Evolutionary conservation across 2,888 invertebrate species (phyloP).

Genomic region (Rhamnusium bicolor): DNA sequence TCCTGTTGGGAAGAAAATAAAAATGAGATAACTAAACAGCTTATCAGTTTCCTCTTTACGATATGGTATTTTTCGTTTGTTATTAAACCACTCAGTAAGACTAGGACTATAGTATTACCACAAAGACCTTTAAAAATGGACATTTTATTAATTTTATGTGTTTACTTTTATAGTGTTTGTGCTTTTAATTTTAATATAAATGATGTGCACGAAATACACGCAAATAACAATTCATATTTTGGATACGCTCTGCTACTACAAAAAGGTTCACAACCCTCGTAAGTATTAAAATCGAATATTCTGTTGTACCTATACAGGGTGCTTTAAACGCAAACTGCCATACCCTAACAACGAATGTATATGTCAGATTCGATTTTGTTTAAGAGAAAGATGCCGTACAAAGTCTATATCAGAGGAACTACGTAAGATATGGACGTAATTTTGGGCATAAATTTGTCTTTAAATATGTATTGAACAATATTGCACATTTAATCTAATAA

Average conservation of each 20-base stretch:
- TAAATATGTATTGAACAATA: no score
- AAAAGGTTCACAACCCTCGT: slow-evolving; percentile 33
- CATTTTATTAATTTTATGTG: neutral
- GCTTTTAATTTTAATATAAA: slow-evolving; percentile 30
- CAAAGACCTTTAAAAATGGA: neutral
- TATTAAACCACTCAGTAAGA: neutral
- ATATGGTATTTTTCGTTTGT: neutral
- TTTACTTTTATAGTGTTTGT: neutral
- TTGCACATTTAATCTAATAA: no score
- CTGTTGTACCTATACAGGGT: no score
- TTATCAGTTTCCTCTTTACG: slow-evolving; percentile 4
- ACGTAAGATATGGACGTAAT: no score
- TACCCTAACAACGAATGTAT: no score
- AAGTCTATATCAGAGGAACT: no score
- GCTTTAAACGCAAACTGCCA: no score
- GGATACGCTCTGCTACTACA: slow-evolving; percentile 39
- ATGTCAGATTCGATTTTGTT: no score
- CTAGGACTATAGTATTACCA: neutral
- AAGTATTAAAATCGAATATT: slow-evolving; percentile 29
- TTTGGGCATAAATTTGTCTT: no score
- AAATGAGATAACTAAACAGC: neutral
- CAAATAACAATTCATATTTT: slow-evolving; percentile 35
- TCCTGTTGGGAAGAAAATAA: neutral
- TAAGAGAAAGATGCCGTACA: no score
- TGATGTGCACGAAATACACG: slow-evolving; percentile 29